These are phyloP conservation scores for Hexactinellida sp. DNA, from an alignment of 37 sponge, comb jelly and placozoan genomes.

Conservation along the genomic window DNA sequence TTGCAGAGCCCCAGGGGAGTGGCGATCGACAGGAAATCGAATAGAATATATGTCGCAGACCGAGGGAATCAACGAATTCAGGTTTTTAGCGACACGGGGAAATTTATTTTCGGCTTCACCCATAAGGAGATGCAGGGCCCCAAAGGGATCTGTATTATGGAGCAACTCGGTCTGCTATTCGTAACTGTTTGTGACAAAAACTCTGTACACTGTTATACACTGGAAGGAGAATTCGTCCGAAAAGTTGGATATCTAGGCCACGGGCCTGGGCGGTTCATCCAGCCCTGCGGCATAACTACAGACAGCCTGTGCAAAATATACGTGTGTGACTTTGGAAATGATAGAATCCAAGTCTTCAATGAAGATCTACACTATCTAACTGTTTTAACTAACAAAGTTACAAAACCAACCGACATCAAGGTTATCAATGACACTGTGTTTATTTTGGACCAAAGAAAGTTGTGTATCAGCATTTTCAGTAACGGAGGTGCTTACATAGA, in stretches of 20 bases:
- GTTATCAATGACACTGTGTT: background rate
- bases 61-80: background rate
- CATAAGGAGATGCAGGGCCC: background rate
- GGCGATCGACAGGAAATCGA: background rate
- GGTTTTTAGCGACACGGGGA: background rate
- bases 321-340: slow-evolving; percentile 15
- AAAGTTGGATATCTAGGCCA: background rate
- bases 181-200: background rate
- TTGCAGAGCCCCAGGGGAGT: background rate
- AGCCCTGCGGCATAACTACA: background rate
- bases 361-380: background rate
- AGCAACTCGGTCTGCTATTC: background rate
- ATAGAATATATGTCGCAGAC: background rate
- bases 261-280: background rate
- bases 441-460: background rate
- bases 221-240: background rate
- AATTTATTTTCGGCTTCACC: background rate
- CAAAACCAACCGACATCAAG: background rate
- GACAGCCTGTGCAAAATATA: background rate
- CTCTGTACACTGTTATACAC: background rate
- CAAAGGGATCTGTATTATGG: background rate
- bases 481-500: background rate
- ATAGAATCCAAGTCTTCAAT: background rate
- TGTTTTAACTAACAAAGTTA: background rate
- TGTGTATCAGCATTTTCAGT: background rate